phyloP scores from a whole-genome alignment of 2,888 invertebrate species.

The Bhutanitis thaidina region DNA sequence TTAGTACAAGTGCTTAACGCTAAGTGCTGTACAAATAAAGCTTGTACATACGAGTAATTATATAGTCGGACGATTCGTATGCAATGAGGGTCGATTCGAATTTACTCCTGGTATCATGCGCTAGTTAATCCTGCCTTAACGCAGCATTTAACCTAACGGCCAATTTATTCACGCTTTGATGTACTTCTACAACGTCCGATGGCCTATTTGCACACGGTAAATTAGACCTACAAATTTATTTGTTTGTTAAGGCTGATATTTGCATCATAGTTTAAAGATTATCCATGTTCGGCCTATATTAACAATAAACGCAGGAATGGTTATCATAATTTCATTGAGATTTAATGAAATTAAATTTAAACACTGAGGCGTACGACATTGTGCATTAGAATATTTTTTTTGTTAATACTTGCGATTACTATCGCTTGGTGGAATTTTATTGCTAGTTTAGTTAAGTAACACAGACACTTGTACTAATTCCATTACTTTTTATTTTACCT shows the following conservation, averaged over 20 bases:
- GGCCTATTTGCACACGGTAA: constrained; percentile 17
- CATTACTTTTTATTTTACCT: too few relatives aligned
- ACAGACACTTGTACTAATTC: too few relatives aligned
- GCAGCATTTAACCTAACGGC: constrained; percentile 21
- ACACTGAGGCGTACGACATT: too few relatives aligned
- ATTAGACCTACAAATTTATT: constrained; percentile 10
- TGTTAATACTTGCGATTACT: too few relatives aligned
- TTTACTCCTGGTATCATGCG: constrained; percentile 55
- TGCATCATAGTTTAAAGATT: too few relatives aligned
- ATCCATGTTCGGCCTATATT: too few relatives aligned
- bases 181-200: constrained; percentile 17
- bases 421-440: too few relatives aligned
- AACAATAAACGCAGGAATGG: too few relatives aligned
- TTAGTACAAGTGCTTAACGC: constrained; percentile 25
- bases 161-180: constrained; percentile 22
- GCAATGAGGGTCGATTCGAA: constrained; percentile 40
- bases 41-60: constrained; percentile 45
- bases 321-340: too few relatives aligned
- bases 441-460: too few relatives aligned
- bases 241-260: constrained; percentile 5
- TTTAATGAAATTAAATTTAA: too few relatives aligned
- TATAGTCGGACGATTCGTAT: constrained; percentile 42
- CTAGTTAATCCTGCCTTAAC: constrained; percentile 41
- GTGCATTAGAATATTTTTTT: too few relatives aligned
- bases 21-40: constrained; percentile 42